These are phyloP conservation scores for Paedocypris sp. DNA, from an alignment of 2,113 vertebrate species.

Conservation along the genomic window DNA sequence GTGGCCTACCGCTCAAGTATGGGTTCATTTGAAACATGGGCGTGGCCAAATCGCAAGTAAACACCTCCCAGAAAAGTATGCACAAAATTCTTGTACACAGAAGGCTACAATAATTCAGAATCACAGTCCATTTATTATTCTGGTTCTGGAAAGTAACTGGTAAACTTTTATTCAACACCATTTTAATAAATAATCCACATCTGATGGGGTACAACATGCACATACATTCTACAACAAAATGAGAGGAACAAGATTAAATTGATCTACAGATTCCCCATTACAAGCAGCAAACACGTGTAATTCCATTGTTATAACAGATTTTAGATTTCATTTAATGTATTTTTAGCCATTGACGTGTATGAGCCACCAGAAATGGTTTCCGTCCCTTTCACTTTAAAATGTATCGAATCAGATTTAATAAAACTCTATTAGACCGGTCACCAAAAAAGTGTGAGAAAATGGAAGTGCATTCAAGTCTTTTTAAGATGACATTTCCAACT, in stretches of 20 bases:
- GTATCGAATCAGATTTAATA: not conserved
- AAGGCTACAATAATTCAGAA: too few species aligned
- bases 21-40: too few species aligned
- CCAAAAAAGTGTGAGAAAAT: not conserved
- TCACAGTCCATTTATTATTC: slow-evolving; percentile 59
- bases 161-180: slow-evolving; percentile 47
- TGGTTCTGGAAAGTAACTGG: too few species aligned
- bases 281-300: slow-evolving; percentile 28
- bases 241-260: slow-evolving; percentile 26
- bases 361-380: not conserved
- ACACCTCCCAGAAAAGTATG: too few species aligned
- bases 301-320: slow-evolving; percentile 29
- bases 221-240: slow-evolving; percentile 53
- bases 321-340: slow-evolving; percentile 20
- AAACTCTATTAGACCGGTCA: not conserved
- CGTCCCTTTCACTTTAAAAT: slow-evolving; percentile 3
- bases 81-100: too few species aligned
- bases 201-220: slow-evolving; percentile 63
- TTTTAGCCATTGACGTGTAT: slow-evolving; percentile 39
- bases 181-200: slow-evolving; percentile 77
- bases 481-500: not conserved
- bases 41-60: too few species aligned
- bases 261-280: slow-evolving; percentile 27
- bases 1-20: too few species aligned
- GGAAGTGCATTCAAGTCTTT: not conserved